Evolutionary conservation across 2,113 vertebrate species (phyloP).

Genomic region (Cephalopterus ornatus): DNA sequence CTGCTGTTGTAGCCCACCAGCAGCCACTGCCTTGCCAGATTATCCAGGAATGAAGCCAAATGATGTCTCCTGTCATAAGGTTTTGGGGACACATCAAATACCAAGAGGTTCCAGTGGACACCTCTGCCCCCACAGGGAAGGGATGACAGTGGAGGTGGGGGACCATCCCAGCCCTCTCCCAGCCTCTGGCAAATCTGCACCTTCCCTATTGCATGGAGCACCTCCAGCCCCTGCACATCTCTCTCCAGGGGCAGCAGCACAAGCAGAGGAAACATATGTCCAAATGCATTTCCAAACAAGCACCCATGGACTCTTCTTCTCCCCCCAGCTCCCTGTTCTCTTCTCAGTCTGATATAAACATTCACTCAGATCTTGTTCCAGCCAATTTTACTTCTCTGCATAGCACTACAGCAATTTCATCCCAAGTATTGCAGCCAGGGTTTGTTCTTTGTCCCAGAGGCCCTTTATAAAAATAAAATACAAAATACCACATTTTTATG

Average conservation of each 20-base stretch:
- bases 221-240: rapidly evolving
- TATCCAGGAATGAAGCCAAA: background rate
- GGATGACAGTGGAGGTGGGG: background rate
- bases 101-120: background rate
- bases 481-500: background rate
- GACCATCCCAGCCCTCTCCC: background rate
- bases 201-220: background rate
- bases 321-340: background rate
- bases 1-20: background rate
- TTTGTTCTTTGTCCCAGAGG: background rate
- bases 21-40: background rate
- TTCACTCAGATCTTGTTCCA: background rate
- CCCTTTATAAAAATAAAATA: background rate
- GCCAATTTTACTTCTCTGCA: background rate
- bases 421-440: background rate
- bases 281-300: background rate
- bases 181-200: background rate
- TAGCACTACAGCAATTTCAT: background rate
- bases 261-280: background rate
- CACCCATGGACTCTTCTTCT: background rate
- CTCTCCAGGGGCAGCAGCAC: background rate
- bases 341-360: background rate
- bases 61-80: rapidly evolving
- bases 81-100: background rate
- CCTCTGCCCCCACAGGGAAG: background rate